A percentile compares a stretch with the other conserved stretches of the same genome.
Evolutionary conservation across 2,797 vertebrate species (phyloP).

Genomic region (Leontocebus nigricollis): DNA sequence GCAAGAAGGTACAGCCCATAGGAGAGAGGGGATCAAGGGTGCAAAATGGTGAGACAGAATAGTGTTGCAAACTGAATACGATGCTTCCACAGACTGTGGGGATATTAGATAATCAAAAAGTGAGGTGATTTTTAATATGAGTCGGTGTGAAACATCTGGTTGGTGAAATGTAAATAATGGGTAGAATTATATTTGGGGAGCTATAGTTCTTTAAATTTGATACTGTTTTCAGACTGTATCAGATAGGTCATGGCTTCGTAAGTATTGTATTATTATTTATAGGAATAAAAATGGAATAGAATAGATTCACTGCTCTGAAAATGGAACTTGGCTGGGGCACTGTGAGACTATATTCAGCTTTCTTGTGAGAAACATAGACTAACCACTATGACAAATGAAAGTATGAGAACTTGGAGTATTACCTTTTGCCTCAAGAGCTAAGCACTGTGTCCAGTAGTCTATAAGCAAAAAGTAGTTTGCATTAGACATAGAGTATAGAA

Average conservation of each 20-base stretch:
- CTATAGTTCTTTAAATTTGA: neutral
- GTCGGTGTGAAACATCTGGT: neutral
- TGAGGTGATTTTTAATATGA: neutral
- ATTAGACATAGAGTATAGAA: neutral
- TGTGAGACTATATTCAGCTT: neutral
- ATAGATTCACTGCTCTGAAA: neutral
- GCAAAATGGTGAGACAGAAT: neutral
- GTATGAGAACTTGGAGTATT: neutral
- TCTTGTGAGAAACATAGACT: neutral
- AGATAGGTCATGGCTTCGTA: neutral
- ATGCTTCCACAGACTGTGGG: neutral
- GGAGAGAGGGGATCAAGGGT: neutral
- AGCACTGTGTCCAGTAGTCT: neutral
- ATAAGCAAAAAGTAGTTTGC: neutral
- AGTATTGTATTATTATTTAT: neutral
- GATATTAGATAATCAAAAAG: neutral
- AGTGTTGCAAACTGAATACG: neutral
- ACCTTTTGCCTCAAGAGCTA: neutral
- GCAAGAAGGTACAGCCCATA: neutral
- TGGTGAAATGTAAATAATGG: neutral
- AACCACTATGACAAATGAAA: neutral
- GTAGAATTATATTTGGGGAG: neutral
- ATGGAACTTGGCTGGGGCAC: neutral
- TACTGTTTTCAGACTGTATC: neutral
- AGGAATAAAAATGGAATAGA: no score